A percentile compares a stretch with the other conserved stretches of the same genome.
phyloP scores from a whole-genome alignment of 2,888 invertebrate genomes.

The Bombylius discolor region DNA sequence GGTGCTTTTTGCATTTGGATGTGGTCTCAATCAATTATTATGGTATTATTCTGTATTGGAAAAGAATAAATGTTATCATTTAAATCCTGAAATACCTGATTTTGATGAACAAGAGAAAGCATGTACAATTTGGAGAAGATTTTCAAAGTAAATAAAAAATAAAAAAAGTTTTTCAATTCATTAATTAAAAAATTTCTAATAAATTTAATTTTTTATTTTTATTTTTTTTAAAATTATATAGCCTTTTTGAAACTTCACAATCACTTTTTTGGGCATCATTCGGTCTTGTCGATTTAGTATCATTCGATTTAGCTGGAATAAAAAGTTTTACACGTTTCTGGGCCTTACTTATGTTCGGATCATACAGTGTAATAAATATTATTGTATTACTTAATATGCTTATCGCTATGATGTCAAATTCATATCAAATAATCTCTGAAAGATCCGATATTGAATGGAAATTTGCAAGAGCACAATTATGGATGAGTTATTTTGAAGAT shows the following conservation, averaged over 20 bases:
- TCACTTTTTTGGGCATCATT: conserved; percentile 98
- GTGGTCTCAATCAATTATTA: conserved; percentile 84
- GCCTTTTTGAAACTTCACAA: conserved; percentile 93
- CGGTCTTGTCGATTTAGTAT: conserved; percentile 85
- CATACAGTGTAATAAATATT: conserved; percentile 93
- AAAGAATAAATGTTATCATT: conserved; percentile 71
- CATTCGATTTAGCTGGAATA: conserved; percentile 87
- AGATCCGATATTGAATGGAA: conserved; percentile 95
- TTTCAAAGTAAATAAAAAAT: conserved; percentile 56
- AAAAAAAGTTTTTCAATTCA: not conserved
- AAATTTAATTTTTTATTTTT: not conserved
- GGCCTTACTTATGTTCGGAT: conserved; percentile 95
- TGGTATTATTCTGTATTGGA: conserved; percentile 90
- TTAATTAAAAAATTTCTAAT: not conserved
- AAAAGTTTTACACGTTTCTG: conserved; percentile 93
- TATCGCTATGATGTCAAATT: conserved; percentile 99
- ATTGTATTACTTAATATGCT: conserved; percentile 95
- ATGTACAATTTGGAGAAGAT: conserved; percentile 75
- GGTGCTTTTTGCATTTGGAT: conserved; percentile 90
- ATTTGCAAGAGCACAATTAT: conserved; percentile 86
- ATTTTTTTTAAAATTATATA: conserved; percentile 36
- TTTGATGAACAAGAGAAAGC: conserved; percentile 74
- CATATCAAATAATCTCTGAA: conserved; percentile 95
- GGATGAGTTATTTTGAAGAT: conserved; percentile 95
- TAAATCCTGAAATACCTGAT: conserved; percentile 58